Base-by-base conservation (phyloP, 92 coral and sea anemone genomes). In the Desmophyllum pertusum region DNA sequence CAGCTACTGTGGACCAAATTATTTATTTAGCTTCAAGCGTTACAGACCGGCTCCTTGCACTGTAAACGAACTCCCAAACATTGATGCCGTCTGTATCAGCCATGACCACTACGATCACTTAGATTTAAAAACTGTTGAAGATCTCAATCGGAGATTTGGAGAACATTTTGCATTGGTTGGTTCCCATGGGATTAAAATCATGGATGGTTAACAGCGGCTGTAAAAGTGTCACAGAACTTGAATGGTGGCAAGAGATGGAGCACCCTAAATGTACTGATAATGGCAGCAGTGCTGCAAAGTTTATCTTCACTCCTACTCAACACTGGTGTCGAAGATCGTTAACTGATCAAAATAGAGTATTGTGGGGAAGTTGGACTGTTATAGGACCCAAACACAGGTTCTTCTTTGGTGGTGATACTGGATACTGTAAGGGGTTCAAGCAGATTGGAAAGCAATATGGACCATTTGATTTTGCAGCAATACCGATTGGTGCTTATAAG, bases 291-390 rank as follows among this genome's bases (percentile, higher is more conserved):
- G 1, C 46, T 18, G 84, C 77, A 13, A 89, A 86, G 81, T 94
- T 96, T 85, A 88, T 90, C 48, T 96, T 92, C 76, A 91, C 94
- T 3, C 98, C 98, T 21, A 80, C 95, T 0, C 95, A 96, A 64
- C 98, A 96, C 51, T 96, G 98, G 98, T 92, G 96, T 75, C 83
- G 93, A 43, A 87, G 98, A 77, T 88, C 90, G 13, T 21, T 94
- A 42, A 78, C 40, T n/a, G 98, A 96, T 81, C 79, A 77, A 61
- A 96, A 96, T 72, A 90, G 83, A 74, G 98, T 94, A 57, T 86
- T 96, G 19, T 96, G 98, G 98, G 98, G 98, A 29, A 96, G 98
- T 69, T 95, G 97, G 98, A 81, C 90, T 29, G 77, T 93, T 21
- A 38, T 93, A 29, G 98, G 98, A 3, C 73, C 93, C 45, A 84